Evolutionary conservation across 2,113 vertebrate species (phyloP).

Genomic region (Barnardius zonarius): DNA sequence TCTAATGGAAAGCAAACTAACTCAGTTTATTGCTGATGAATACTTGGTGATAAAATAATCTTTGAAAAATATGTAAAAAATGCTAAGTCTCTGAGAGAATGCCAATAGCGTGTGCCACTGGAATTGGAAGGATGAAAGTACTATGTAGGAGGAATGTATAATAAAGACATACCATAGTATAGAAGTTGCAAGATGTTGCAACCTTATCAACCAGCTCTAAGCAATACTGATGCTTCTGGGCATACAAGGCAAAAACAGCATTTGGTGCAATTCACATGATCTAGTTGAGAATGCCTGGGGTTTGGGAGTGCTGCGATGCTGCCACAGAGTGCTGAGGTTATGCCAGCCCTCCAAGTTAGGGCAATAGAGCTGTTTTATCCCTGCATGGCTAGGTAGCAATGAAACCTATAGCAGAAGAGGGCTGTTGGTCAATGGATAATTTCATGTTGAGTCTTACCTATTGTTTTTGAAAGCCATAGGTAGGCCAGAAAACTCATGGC

Average conservation of each 20-base stretch:
- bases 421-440: neutral
- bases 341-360: neutral
- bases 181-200: conserved; percentile 22
- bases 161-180: neutral
- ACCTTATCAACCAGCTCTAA: neutral
- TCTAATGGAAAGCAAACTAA: neutral
- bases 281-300: neutral
- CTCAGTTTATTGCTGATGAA: neutral
- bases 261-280: neutral
- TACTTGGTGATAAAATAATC: neutral
- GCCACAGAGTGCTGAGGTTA: neutral
- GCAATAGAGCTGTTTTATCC: neutral
- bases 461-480: neutral
- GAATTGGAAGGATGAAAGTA: conserved; percentile 4
- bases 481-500: neutral
- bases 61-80: conserved; percentile 9
- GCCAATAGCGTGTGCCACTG: neutral
- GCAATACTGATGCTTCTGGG: neutral
- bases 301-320: neutral
- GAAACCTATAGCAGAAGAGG: neutral
- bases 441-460: neutral
- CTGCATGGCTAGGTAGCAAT: neutral
- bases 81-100: neutral
- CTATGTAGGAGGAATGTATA: conserved; percentile 28
- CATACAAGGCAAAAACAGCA: neutral